Evolutionary conservation across 2,797 vertebrate species (phyloP).

Genomic region (Liparis tanakae): DNA sequence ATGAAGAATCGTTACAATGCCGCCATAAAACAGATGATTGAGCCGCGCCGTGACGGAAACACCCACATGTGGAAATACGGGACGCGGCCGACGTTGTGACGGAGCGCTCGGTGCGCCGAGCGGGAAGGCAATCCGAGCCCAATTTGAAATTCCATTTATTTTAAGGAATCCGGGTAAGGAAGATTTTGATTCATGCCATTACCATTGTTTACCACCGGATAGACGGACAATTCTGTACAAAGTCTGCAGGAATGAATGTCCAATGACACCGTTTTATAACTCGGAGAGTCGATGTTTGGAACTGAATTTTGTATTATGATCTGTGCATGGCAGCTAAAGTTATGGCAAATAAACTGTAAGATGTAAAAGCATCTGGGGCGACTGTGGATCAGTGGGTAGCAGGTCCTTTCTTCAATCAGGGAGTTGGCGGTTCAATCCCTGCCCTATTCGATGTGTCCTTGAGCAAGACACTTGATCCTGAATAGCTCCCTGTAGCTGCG

Average conservation of each 20-base stretch:
- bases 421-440: no score
- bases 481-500: no score
- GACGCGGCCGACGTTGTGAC: conserved; percentile 13
- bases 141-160: conserved; percentile 21
- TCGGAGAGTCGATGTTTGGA: not conserved
- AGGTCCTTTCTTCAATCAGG: no score
- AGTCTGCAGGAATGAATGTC: not conserved
- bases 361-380: no score
- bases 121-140: conserved; percentile 10
- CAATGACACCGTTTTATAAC: not conserved
- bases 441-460: no score
- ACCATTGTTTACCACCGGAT: not conserved
- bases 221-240: not conserved
- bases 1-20: conserved; percentile 34
- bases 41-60: conserved; percentile 48
- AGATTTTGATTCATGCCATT: not conserved
- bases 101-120: conserved; percentile 3
- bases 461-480: no score
- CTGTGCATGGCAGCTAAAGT: not conserved
- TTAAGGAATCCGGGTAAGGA: not conserved
- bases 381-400: no score
- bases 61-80: conserved; percentile 40
- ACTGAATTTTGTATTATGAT: not conserved
- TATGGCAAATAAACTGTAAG: not conserved
- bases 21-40: conserved; percentile 34